These are phyloP conservation scores for Paracentrotus lividus DNA, from an alignment of 53 echinoderm and acorn worm species.

Conservation along the genomic window DNA sequence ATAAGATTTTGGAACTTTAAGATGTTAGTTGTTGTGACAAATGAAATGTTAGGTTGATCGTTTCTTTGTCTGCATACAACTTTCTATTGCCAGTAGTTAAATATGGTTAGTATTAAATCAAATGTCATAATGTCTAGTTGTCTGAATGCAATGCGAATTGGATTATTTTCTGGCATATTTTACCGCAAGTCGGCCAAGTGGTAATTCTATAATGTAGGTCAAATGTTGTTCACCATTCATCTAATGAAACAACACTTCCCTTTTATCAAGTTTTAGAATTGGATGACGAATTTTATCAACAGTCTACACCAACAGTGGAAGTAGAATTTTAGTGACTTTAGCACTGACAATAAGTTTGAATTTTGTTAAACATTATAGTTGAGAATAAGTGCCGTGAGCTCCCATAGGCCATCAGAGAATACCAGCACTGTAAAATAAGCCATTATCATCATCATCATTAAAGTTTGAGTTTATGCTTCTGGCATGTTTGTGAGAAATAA, in stretches of 20 bases:
- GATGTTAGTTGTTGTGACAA: background rate
- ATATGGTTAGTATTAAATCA: background rate
- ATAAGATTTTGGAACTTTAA: too few species aligned
- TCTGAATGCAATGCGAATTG: background rate
- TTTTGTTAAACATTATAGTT: too few species aligned
- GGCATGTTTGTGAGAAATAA: too few species aligned
- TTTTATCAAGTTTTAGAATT: background rate
- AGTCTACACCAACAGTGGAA: too few species aligned
- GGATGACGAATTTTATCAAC: background rate
- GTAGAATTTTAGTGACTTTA: too few species aligned
- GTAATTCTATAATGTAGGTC: background rate
- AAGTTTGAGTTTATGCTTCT: background rate
- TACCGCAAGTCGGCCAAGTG: background rate
- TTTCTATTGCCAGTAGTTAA: background rate
- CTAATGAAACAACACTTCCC: background rate
- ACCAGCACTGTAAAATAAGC: too few species aligned
- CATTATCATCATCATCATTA: too few species aligned
- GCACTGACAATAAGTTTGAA: too few species aligned
- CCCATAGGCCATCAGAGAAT: too few species aligned
- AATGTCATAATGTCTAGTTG: slow-evolving; percentile 1
- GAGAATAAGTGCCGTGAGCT: too few species aligned
- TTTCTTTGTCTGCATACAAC: background rate
- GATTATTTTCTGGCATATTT: background rate
- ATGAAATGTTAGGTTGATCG: background rate
- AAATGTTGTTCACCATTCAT: background rate